Base-by-base conservation (phyloP, 2,888 invertebrate species). In the Drosophila quasianomalipes region DNA sequence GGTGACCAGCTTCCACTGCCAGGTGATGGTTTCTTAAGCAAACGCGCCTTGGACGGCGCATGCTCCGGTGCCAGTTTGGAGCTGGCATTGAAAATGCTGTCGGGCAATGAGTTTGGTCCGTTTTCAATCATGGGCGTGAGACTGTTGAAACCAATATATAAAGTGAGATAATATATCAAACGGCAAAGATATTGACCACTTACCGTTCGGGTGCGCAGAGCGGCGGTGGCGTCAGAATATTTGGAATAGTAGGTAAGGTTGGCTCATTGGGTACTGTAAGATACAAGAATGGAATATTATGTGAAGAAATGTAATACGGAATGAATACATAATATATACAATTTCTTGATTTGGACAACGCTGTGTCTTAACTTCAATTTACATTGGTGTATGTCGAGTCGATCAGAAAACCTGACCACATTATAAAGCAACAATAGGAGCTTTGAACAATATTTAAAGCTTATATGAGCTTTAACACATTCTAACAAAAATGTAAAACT, bases 1-100 rank as follows among this genome's bases (percentile, higher is more conserved):
- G 97, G 96, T 64, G 95, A 95, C 98, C 98, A 98, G 85, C 95
- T 95, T 53, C 95, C 95, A 10, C 82, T 81, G 0, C 9, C 26
- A 14, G 86, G 86, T 4, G 86, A 84, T 4, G 91, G 81, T 47
- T 93, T 90, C 5, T 92, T 93, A 68, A 93, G 91, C 5, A 96
- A 92, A 52, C 95, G 93, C 0, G 95, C 95, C 85, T 94, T 93
- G 39, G 94, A 92, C 0, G 96, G 95, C 7, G 93, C 93, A 87
- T 95, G 95, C 30, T 93, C 91, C 0, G 93, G 83, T 62, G 94
- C 94, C 37, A 94, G 91, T 2, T 90, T 88, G 12, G 95, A 95
- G 77, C 96, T 96, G 12, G 96, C 95, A 58, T 93, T 94, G 79
- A 96, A 95, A 0, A 95, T 94, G 1, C 94, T 92, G 82, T 94